Conservation (phyloP, 2,113 vertebrate genomes). For the Pseudolaguvia tuberculata region DNA sequence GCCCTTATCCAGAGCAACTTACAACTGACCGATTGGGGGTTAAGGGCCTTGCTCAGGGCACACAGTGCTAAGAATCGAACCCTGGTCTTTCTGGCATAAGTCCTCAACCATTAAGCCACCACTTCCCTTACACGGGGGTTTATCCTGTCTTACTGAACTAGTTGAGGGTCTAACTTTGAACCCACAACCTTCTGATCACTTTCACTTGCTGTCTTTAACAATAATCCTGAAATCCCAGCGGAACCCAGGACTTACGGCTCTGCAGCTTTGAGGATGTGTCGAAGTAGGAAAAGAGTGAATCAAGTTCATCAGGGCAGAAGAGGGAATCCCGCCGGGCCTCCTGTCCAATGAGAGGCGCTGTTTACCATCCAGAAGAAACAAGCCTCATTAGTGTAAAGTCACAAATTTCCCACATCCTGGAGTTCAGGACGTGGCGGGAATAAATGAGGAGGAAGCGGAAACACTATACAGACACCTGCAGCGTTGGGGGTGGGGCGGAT, state of each 20-base stretch:
- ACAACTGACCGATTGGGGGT: too few species aligned
- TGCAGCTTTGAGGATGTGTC: conserved; percentile 94
- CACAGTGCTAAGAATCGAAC: too few species aligned
- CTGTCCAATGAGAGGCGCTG: conserved; percentile 81
- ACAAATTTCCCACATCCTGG: not conserved
- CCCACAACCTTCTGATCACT: too few species aligned
- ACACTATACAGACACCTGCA: conserved; percentile 72
- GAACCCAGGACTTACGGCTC: conserved; percentile 85
- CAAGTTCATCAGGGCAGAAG: conserved; percentile 96
- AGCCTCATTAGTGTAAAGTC: conserved; percentile 24
- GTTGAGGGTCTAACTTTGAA: too few species aligned
- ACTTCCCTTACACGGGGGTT: too few species aligned
- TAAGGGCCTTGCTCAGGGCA: too few species aligned
- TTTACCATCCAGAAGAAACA: conserved; percentile 76
- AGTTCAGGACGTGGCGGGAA: not conserved
- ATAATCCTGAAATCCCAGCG: not conserved
- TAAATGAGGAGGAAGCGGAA: not conserved
- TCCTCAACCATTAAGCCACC: too few species aligned
- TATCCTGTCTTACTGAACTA: too few species aligned
- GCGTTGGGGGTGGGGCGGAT: conserved; percentile 59
- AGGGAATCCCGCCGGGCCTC: conserved; percentile 91
- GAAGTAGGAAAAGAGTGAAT: conserved; percentile 99
- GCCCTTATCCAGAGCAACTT: too few species aligned
- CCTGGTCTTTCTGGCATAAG: too few species aligned
- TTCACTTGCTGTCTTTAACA: not conserved